These are phyloP conservation scores for Archilochus colubris DNA, from an alignment of 2,113 vertebrate genomes.

Conservation along the genomic window DNA sequence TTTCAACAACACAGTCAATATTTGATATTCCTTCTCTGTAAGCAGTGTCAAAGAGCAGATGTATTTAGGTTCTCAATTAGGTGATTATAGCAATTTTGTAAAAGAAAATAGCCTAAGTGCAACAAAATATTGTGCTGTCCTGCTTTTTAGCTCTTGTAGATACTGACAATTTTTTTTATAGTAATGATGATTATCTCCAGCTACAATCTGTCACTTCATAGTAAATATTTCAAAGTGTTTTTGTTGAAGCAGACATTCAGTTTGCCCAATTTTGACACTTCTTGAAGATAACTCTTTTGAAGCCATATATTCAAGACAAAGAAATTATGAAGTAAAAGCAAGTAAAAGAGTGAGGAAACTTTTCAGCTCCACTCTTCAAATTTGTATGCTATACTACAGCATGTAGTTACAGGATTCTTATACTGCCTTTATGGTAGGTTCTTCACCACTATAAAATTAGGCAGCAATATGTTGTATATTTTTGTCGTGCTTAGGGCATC, in stretches of 20 bases:
- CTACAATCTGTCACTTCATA: constrained; percentile 16
- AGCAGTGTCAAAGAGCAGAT: background rate
- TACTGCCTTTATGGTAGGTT: background rate
- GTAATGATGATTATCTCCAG: background rate
- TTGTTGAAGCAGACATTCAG: background rate
- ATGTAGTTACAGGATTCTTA: background rate
- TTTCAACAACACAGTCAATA: background rate
- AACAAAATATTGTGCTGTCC: background rate
- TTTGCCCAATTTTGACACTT: background rate
- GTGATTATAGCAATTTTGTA: background rate
- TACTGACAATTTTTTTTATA: constrained; percentile 26
- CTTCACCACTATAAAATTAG: background rate
- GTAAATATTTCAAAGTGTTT: constrained; percentile 8
- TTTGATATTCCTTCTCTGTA: background rate
- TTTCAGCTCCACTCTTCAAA: background rate
- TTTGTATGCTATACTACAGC: background rate
- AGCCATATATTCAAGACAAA: background rate
- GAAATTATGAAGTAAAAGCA: background rate
- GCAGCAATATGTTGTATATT: background rate
- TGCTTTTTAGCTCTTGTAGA: background rate
- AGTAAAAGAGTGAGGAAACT: background rate
- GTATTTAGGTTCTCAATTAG: background rate
- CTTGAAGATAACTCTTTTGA: background rate
- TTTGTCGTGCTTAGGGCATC: background rate
- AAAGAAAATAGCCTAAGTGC: background rate